phyloP scores from a whole-genome alignment of 2,888 invertebrate genomes.

The Drosophila robusta region DNA sequence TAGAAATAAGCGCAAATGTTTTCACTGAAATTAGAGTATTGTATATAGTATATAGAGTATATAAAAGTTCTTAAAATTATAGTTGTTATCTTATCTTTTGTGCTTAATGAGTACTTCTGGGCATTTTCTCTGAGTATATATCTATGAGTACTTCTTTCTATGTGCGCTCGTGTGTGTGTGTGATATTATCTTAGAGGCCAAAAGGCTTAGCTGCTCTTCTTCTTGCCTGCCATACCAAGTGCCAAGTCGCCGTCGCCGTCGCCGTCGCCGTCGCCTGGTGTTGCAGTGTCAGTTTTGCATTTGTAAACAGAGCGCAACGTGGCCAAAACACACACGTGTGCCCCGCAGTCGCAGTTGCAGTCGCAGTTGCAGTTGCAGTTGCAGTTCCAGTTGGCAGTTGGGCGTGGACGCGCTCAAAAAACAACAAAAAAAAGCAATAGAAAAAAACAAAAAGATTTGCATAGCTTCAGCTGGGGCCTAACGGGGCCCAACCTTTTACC shows the following conservation, averaged over 20 bases:
- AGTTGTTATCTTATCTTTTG: too few species aligned
- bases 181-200: slow-evolving; percentile 51
- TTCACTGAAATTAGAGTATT: too few species aligned
- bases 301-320: slow-evolving; percentile 69
- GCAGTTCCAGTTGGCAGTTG: slow-evolving; percentile 24
- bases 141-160: too few species aligned
- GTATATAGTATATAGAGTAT: too few species aligned
- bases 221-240: slow-evolving; percentile 38
- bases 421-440: neutral
- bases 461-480: slow-evolving; percentile 34
- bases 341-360: slow-evolving; percentile 11
- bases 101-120: too few species aligned
- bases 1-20: too few species aligned
- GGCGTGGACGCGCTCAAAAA: slow-evolving; percentile 25
- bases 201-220: slow-evolving; percentile 27
- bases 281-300: slow-evolving; percentile 74
- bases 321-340: slow-evolving; percentile 27
- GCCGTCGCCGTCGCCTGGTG: slow-evolving; percentile 32
- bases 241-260: slow-evolving; percentile 32
- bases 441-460: slow-evolving; percentile 32
- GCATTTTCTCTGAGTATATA: too few species aligned
- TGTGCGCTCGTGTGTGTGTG: slow-evolving; percentile 21
- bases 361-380: slow-evolving; percentile 17
- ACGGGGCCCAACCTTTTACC: slow-evolving; percentile 58
- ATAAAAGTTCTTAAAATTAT: too few species aligned